Conservation (phyloP, 2,888 invertebrate genomes). For the Cryptus viduatorius region DNA sequence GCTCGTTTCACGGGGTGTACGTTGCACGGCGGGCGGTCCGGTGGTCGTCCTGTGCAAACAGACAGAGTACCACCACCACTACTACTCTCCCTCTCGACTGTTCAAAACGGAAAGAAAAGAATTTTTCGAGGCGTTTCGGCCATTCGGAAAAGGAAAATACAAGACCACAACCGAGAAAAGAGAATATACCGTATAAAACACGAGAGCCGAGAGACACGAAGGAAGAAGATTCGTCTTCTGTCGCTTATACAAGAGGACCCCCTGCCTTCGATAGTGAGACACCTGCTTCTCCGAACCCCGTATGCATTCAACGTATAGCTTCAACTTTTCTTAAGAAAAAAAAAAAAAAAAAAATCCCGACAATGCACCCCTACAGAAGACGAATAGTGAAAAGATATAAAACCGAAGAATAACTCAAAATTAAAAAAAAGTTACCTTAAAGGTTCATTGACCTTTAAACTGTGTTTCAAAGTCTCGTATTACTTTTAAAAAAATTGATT, state of each 20-base stretch:
- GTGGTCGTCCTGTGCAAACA: constrained; percentile 70
- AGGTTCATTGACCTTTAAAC: constrained; percentile 34
- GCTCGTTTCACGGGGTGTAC: constrained; percentile 70
- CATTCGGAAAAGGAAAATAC: constrained; percentile 30
- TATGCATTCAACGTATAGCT: constrained; percentile 22
- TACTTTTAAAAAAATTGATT: too few relatives aligned
- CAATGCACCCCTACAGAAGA: constrained; percentile 23
- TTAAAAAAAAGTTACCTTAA: constrained; percentile 1
- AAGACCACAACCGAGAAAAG: background rate
- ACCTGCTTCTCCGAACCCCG: constrained; percentile 27
- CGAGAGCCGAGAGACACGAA: constrained; percentile 36
- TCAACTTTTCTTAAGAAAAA: background rate
- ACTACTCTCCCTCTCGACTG: background rate
- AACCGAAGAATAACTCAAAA: background rate
- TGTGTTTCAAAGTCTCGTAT: too few relatives aligned
- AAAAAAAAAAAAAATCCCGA: constrained; percentile 23
- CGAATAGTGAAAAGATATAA: constrained; percentile 32
- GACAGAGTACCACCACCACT: constrained; percentile 24
- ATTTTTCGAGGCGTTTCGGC: constrained; percentile 44
- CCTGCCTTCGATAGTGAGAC: constrained; percentile 25
- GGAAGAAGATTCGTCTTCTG: constrained; percentile 41
- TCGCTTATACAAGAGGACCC: constrained; percentile 29
- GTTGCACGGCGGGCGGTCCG: constrained; percentile 66
- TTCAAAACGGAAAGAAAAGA: constrained; percentile 37
- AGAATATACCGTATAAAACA: constrained; percentile 16